Evolutionary conservation across 2,888 invertebrate species (phyloP).

Genomic region (Dichetophora obliterata): DNA sequence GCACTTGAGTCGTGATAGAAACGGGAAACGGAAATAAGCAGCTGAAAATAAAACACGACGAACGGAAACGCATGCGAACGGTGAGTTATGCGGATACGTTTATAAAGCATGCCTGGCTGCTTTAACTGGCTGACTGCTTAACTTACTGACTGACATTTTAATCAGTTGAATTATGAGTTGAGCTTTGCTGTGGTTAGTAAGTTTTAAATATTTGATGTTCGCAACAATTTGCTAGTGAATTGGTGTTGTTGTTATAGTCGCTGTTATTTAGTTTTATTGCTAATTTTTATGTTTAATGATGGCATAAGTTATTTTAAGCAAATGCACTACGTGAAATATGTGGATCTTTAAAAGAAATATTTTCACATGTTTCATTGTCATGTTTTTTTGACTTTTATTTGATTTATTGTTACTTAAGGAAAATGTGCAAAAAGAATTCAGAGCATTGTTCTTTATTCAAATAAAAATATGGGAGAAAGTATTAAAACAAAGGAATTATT

Average conservation of each 20-base stretch:
- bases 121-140: background rate
- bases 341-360: background rate
- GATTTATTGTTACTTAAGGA: no score
- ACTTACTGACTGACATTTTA: conserved; percentile 38
- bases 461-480: no score
- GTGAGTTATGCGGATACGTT: background rate
- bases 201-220: conserved; percentile 20
- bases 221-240: conserved; percentile 13
- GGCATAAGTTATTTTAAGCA: conserved; percentile 14
- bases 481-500: no score
- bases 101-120: background rate
- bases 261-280: background rate
- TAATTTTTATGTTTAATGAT: background rate
- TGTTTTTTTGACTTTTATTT: no score
- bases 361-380: background rate
- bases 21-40: background rate
- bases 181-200: background rate
- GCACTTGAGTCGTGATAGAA: conserved; percentile 1
- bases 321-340: background rate
- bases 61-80: background rate
- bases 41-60: background rate
- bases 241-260: background rate
- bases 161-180: conserved; percentile 41
- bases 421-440: no score
- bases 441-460: no score